Percentiles rank a stretch among this genome's conserved stretches.
Conservation (phyloP, 92 coral and sea anemone genomes). For the Pocillopora meandrina region DNA sequence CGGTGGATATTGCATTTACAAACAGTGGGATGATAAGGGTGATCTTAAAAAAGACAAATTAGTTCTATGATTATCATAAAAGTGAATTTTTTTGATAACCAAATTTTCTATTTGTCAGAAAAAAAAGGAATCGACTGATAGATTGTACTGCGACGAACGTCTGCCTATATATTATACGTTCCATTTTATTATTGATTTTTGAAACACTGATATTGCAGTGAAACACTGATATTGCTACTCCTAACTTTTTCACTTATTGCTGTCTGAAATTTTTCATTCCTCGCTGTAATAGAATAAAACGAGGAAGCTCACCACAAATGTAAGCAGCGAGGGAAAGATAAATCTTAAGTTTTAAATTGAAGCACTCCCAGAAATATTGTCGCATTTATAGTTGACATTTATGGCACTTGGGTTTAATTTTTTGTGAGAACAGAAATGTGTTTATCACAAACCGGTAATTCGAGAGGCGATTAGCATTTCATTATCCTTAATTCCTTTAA, state of each 20-base stretch:
- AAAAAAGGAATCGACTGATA: not conserved
- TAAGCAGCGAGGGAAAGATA: not conserved
- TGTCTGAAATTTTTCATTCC: not conserved
- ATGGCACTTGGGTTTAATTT: too few species aligned
- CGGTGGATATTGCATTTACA: conserved; percentile 14
- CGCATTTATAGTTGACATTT: not conserved
- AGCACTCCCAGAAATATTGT: not conserved
- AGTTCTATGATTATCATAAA: not conserved
- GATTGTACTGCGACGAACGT: not conserved
- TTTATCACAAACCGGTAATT: not conserved
- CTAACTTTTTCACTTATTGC: not conserved
- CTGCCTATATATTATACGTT: not conserved
- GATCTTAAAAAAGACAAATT: not conserved
- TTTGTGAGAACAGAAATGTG: not conserved
- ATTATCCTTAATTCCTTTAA: not conserved
- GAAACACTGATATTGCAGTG: not conserved
- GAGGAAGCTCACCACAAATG: not conserved
- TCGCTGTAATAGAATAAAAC: not conserved
- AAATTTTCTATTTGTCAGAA: not conserved
- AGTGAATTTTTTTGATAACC: not conserved
- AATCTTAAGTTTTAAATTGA: not conserved
- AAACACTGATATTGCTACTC: not conserved
- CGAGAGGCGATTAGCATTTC: not conserved
- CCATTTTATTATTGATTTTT: not conserved
- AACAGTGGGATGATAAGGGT: conserved; percentile 5